These are phyloP conservation scores for Danio kyathit DNA, from an alignment of 2,797 vertebrate species.

Conservation along the genomic window DNA sequence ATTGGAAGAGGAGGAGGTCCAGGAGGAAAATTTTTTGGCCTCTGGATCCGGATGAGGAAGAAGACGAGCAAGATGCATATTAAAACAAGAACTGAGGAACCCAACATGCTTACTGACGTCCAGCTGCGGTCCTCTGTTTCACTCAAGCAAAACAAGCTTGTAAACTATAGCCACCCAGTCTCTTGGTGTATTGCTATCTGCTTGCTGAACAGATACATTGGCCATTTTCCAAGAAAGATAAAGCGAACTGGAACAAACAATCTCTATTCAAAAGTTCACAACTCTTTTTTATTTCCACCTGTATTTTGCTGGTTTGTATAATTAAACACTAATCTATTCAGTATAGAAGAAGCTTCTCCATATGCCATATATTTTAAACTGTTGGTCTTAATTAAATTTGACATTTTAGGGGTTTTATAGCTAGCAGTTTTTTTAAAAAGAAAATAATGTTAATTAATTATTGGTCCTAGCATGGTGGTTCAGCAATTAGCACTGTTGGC, in stretches of 20 bases:
- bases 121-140: neutral
- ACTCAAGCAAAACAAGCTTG: neutral
- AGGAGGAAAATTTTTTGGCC: constrained; percentile 64
- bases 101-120: constrained; percentile 52
- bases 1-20: constrained; percentile 61
- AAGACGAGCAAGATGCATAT: constrained; percentile 53
- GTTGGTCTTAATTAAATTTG: too few relatives aligned
- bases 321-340: neutral
- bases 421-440: too few relatives aligned
- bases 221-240: neutral
- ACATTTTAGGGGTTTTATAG: too few relatives aligned
- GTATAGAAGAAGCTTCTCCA: neutral
- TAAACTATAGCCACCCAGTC: neutral
- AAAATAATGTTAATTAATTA: too few relatives aligned
- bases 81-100: constrained; percentile 51
- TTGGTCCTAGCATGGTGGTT: too few relatives aligned
- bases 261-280: neutral
- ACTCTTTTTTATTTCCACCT: neutral
- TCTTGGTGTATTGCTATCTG: neutral
- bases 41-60: constrained; percentile 50
- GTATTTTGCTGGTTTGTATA: neutral
- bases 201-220: neutral
- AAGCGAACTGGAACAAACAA: neutral
- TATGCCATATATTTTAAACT: too few relatives aligned
- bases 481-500: too few relatives aligned